phyloP scores from a whole-genome alignment of 2,888 invertebrate genomes.

The Drosophila rubida region DNA sequence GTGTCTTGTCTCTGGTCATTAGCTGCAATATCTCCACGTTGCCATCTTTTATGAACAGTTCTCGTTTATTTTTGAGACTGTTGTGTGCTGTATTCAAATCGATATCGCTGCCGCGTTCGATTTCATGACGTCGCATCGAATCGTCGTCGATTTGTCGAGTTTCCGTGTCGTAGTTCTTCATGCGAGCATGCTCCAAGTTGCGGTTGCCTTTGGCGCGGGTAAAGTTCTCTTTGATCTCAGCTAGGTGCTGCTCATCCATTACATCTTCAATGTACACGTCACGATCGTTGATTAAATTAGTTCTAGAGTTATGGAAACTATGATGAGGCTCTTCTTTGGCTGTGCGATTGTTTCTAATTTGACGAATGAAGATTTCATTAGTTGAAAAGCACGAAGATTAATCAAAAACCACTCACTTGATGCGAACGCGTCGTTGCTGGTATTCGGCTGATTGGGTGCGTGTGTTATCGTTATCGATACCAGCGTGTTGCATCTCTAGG shows the following conservation, averaged over 20 bases:
- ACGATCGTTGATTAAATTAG: slow-evolving; percentile 84
- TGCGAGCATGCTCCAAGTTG: slow-evolving; percentile 52
- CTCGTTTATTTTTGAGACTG: slow-evolving; percentile 86
- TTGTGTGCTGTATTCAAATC: slow-evolving; percentile 83
- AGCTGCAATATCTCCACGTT: slow-evolving; percentile 93
- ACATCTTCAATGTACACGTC: slow-evolving; percentile 84
- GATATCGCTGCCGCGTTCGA: slow-evolving; percentile 91
- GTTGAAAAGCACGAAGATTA: not conserved
- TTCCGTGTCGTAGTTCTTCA: slow-evolving; percentile 67
- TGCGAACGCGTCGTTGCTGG: slow-evolving; percentile 82
- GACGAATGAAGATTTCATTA: slow-evolving; percentile 29
- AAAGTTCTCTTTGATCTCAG: slow-evolving; percentile 68
- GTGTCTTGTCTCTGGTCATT: slow-evolving; percentile 89
- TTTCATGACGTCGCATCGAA: slow-evolving; percentile 91
- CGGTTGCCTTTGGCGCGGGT: slow-evolving; percentile 80
- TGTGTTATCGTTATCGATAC: slow-evolving; percentile 57
- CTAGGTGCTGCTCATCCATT: slow-evolving; percentile 74
- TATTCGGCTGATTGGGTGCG: slow-evolving; percentile 83
- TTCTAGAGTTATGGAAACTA: slow-evolving; percentile 85
- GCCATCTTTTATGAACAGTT: slow-evolving; percentile 93
- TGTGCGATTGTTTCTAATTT: slow-evolving; percentile 80
- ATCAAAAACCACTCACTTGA: slow-evolving; percentile 66
- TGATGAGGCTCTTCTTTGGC: slow-evolving; percentile 84
- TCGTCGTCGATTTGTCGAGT: slow-evolving; percentile 88
- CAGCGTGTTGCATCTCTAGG: slow-evolving; percentile 83